phyloP scores from a whole-genome alignment of 2,888 invertebrate genomes.

The Acanthacorydalis orientalis region DNA sequence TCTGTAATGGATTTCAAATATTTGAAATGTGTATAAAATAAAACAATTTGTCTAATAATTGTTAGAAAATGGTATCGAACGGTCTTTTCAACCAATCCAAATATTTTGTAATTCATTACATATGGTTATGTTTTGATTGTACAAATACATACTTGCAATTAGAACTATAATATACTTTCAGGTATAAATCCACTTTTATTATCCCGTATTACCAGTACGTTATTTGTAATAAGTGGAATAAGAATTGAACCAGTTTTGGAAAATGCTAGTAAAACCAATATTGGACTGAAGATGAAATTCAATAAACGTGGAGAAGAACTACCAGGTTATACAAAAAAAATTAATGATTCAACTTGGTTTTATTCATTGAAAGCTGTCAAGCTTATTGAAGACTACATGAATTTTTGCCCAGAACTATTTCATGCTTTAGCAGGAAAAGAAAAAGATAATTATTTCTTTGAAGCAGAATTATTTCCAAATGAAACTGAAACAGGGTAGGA shows the following conservation, averaged over 20 bases:
- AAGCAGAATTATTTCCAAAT: constrained; percentile 47
- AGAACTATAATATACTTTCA: constrained; percentile 16
- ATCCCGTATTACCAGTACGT: constrained; percentile 72
- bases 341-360: constrained; percentile 49
- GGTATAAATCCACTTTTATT: constrained; percentile 53
- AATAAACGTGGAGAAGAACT: constrained; percentile 61
- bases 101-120: too few species aligned
- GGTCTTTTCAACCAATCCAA: too few species aligned
- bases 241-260: constrained; percentile 25
- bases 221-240: constrained; percentile 44
- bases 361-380: constrained; percentile 63
- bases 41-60: too few species aligned
- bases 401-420: constrained; percentile 57
- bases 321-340: constrained; percentile 65
- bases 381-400: constrained; percentile 51
- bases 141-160: too few species aligned
- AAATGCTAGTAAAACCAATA: constrained; percentile 43
- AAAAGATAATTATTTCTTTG: constrained; percentile 41
- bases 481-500: constrained; percentile 33
- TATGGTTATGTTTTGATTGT: too few species aligned
- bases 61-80: too few species aligned
- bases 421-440: constrained; percentile 32
- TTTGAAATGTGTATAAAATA: too few species aligned
- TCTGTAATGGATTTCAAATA: too few species aligned
- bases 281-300: constrained; percentile 84